These are phyloP conservation scores for Salpingus planirostris DNA, from an alignment of 2,888 invertebrate genomes.

Conservation along the genomic window DNA sequence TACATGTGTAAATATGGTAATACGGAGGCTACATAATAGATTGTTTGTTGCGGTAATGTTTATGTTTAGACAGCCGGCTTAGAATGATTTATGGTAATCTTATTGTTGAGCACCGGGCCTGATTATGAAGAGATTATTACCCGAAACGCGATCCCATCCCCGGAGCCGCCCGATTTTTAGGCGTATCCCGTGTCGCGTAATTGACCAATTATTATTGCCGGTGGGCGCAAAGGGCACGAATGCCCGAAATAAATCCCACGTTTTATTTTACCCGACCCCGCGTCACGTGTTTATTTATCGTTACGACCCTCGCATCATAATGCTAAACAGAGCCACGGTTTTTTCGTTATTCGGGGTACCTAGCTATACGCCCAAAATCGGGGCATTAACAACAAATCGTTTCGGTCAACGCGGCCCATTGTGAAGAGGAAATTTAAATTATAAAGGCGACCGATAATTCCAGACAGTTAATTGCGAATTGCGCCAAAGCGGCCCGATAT, in stretches of 20 bases:
- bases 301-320: too few relatives aligned
- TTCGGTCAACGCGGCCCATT: too few relatives aligned
- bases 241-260: too few relatives aligned
- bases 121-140: slow-evolving; percentile 21
- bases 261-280: too few relatives aligned
- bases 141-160: too few relatives aligned
- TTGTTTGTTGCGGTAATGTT: slow-evolving; percentile 22
- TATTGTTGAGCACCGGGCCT: slow-evolving; percentile 24
- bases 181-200: too few relatives aligned
- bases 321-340: too few relatives aligned
- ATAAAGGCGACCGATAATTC: slow-evolving; percentile 13
- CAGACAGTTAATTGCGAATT: slow-evolving; percentile 19
- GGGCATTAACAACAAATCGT: too few relatives aligned
- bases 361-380: too few relatives aligned
- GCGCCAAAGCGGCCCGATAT: slow-evolving; percentile 12
- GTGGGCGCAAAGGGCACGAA: background rate
- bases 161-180: too few relatives aligned
- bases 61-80: slow-evolving; percentile 27
- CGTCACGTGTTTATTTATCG: too few relatives aligned
- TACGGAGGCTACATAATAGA: slow-evolving; percentile 13
- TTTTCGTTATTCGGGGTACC: too few relatives aligned
- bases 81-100: slow-evolving; percentile 30
- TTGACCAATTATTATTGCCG: background rate
- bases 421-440: slow-evolving; percentile 14
- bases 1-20: slow-evolving; percentile 6